phyloP scores from a whole-genome alignment of 23 tunicate species.

The Ciona savignyi region DNA sequence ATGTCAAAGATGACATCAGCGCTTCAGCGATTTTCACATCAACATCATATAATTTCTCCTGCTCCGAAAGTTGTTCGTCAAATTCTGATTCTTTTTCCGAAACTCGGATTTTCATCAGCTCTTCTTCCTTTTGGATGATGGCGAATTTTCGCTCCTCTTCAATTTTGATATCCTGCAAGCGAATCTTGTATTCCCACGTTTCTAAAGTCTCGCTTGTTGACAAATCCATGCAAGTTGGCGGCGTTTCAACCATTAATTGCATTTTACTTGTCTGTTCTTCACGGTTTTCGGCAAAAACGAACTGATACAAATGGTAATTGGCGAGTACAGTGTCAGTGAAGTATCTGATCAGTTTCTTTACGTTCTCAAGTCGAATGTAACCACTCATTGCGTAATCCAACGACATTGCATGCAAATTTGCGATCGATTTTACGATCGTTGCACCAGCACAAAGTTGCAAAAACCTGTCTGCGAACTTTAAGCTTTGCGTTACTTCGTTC shows the following conservation, averaged over 20 bases:
- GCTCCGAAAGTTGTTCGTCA: no score
- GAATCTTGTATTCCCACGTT: conserved; percentile 40
- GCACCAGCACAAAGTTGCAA: conserved; percentile 11
- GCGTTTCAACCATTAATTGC: conserved; percentile 34
- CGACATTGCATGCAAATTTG: conserved; percentile 13
- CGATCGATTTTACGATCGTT: conserved; percentile 24
- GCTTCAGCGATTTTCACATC: conserved; percentile 24
- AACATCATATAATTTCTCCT: conserved; percentile 10
- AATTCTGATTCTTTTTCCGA: no score
- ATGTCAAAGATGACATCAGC: conserved; percentile 33
- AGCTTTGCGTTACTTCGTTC: conserved; percentile 40
- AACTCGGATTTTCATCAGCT: no score
- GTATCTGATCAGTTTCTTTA: conserved; percentile 32
- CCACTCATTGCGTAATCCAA: conserved; percentile 17
- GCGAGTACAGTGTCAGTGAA: conserved; percentile 33
- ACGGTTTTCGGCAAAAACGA: conserved; percentile 45
- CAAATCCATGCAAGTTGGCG: conserved; percentile 16
- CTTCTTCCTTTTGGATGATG: no score
- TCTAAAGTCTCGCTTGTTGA: conserved; percentile 37
- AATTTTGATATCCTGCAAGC: neutral
- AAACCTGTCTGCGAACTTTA: conserved; percentile 40
- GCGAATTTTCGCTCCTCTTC: conserved; percentile 2
- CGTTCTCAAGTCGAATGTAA: conserved; percentile 15
- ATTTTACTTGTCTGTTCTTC: conserved; percentile 11
- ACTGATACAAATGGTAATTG: conserved; percentile 70